Evolutionary conservation across 1,140 invertebrate genomes (phyloP).

Genomic region (Ylistrum balloti): DNA sequence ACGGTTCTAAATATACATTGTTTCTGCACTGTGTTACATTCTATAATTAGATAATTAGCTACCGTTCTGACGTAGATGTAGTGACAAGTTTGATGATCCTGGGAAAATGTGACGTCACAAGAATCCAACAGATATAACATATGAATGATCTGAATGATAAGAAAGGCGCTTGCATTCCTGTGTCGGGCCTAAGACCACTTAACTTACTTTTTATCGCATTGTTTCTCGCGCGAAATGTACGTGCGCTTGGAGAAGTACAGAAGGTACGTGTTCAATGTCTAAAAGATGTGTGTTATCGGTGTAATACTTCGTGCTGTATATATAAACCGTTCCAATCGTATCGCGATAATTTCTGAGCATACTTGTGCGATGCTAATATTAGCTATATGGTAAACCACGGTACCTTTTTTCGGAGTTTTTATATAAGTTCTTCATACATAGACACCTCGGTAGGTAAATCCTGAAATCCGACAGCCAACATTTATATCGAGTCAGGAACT

Average conservation of each 20-base stretch:
- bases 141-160: background rate
- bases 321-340: background rate
- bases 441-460: no score
- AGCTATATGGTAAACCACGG: no score
- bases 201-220: background rate
- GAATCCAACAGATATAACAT: background rate
- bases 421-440: no score
- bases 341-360: background rate
- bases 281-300: background rate
- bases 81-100: background rate
- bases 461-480: no score
- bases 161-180: background rate
- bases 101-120: constrained; percentile 24
- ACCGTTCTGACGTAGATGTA: background rate
- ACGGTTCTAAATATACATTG: no score
- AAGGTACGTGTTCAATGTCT: background rate
- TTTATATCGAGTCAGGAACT: no score
- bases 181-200: background rate
- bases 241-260: background rate
- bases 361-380: background rate
- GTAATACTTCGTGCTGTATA: background rate
- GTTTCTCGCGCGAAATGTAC: background rate
- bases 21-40: no score
- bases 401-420: no score
- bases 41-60: background rate